Base-by-base conservation (phyloP, 2,797 vertebrate species). In the Amniataba percoides region DNA sequence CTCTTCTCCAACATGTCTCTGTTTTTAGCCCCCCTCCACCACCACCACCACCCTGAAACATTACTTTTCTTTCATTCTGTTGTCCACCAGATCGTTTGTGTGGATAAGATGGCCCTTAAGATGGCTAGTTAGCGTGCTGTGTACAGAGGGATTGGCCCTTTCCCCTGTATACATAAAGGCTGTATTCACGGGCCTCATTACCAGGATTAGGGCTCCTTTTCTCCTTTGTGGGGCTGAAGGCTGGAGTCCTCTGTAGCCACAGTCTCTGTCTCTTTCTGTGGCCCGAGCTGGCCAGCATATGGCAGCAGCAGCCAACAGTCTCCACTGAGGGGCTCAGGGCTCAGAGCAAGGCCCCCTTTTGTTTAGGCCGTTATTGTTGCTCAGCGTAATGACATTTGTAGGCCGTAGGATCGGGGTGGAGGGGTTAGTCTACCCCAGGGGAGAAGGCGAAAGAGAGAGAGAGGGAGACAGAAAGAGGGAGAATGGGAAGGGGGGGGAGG, bases 301-400 rank as follows among this genome's bases (percentile, higher is more conserved):
- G 98, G 96, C 95, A 93, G 94, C 92, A 94, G 95, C 95, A 92
- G 94, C 93, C 96, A 92, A 90, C 96, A 94, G 93, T 95, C 95
- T 95, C 96, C 88, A 91, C 94, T 77, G 83, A 93, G 88, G 84
- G 89, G 82, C 91, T 89, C 89, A 79, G 83, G 53, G 89, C 92
- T 90, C 92, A 79, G 92, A 90, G 92, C 87, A 85, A 95, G 94
- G 94, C 94, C 93, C 94, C 95, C 97, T 96, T 99, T 99, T 99
- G 97, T 98, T 95, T 96, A 88, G 96, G 94, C 95, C 89, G 96
- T 96, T 97, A 98, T 99, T 99, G 97, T 98, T 97, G 91, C 89
- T 83, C 93, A 91, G 95, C 96, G 97, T 97, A 98, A 97, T 98
- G 97, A 97, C 98, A 97, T 97, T 98, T 97, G 97, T 98, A 96